phyloP scores from a whole-genome alignment of 2,888 invertebrate species.

The Cancer borealis region DNA sequence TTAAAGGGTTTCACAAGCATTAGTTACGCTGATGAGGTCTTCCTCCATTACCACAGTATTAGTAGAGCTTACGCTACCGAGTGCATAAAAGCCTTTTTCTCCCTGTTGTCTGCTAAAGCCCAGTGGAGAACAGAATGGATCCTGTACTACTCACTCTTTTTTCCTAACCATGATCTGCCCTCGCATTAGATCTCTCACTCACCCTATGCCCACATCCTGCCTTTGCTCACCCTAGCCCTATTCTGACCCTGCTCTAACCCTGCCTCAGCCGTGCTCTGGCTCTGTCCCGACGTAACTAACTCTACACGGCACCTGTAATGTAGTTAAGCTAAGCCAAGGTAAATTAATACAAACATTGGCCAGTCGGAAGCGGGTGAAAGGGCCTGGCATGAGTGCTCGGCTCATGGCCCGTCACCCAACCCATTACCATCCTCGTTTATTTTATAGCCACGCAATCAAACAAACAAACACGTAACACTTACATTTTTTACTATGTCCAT shows the following conservation, averaged over 20 bases:
- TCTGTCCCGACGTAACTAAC: neutral
- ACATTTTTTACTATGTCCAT: neutral
- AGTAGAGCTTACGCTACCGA: slow-evolving; percentile 17
- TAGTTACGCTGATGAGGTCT: slow-evolving; percentile 27
- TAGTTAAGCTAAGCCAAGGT: slow-evolving; percentile 14
- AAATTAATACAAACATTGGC: slow-evolving; percentile 5
- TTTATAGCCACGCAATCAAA: neutral
- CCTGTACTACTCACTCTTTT: neutral
- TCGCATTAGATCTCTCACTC: too few relatives aligned
- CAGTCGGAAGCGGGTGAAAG: neutral
- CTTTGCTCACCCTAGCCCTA: neutral
- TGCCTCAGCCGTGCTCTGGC: neutral
- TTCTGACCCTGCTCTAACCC: neutral
- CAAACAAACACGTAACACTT: neutral
- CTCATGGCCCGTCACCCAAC: neutral
- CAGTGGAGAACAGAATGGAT: neutral
- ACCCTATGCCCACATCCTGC: neutral
- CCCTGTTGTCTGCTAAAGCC: neutral
- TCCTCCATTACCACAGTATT: slow-evolving; percentile 17
- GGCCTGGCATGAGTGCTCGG: neutral
- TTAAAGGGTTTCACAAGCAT: slow-evolving; percentile 12
- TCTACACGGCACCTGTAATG: slow-evolving; percentile 21
- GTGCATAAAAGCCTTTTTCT: slow-evolving; percentile 19
- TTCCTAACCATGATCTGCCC: too few relatives aligned
- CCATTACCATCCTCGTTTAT: neutral